Evolutionary conservation across 2,113 vertebrate genomes (phyloP), one percentile per base, ranked within the genome.

Genomic region (Trematomus loennbergii): DNA sequence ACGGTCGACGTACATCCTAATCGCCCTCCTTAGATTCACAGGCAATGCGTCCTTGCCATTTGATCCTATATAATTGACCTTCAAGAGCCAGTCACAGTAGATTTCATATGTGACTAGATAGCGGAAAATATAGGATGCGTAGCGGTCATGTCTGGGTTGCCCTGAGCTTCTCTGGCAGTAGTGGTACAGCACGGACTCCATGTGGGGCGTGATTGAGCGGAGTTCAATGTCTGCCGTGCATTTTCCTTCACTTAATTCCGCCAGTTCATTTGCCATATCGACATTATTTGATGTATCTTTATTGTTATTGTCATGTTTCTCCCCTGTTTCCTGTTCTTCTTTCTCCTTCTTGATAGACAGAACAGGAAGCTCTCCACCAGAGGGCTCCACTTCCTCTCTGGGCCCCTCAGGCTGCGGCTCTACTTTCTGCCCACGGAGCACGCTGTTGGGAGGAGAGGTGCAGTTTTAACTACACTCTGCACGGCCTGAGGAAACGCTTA

Each of bases 361-460:
- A 74, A 60, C 75, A 62, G 89, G 63, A 64, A 72, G 83, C 84
- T 91, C 86, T 65, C 72, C 87, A 85, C 87, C 85, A 91, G 89
- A 88, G 88, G 89, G 88, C 78, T 50, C 85, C 85, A 87, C 72
- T 81, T 73, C 50, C 76, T 82, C 88, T 80, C 82, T 75, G 76
- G 84, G 79, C 73, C 78, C 79, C 83, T 81, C 65, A 71, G 84
- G 82, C 84, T 89, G 86, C 60, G 62, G 84, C 87, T 79, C 90
- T 86, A 90, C 87, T 74, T 87, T 73, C 89, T 93, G 89, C 75
- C 87, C 83, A 82, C 79, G 90, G 83, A 89, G 87, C 84, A 90
- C 89, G 88, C 93, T 94, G 93, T 94, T 93, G 93, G 87, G 81
- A 93, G 92, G 91, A 94, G 92, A 93, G 84, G 91, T 92, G 93